These are phyloP conservation scores for Aurelia aurita DNA, from an alignment of 30 jellyfish, hydroid and myxozoan genomes.

Conservation along the genomic window DNA sequence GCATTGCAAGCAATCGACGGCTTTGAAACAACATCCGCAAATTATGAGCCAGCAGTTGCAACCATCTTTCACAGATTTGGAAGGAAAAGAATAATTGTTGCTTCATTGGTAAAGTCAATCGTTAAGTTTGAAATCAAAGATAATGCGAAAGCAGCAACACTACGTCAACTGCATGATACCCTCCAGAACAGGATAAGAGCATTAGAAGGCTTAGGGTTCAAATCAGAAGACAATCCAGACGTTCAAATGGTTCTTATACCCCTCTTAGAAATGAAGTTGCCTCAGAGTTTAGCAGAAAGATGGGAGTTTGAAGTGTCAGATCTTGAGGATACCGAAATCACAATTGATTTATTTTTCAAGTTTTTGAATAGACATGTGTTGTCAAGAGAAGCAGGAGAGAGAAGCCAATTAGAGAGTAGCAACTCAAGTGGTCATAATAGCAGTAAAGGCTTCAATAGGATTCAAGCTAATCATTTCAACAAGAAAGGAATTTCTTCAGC, in stretches of 20 bases:
- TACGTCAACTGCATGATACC: conserved; percentile 7
- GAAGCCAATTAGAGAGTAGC: not conserved
- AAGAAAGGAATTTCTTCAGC: conserved; percentile 3
- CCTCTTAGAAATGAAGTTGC: not conserved
- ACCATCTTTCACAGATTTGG: not conserved
- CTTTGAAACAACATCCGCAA: conserved; percentile 3
- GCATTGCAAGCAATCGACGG: not conserved
- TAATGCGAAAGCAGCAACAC: not conserved
- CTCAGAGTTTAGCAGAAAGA: not conserved
- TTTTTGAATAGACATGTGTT: not conserved
- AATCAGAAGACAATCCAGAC: not conserved
- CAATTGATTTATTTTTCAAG: not conserved
- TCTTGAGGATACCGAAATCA: not conserved
- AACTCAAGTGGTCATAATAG: not conserved
- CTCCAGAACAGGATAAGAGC: conserved; percentile 4
- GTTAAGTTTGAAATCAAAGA: not conserved
- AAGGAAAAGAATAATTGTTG: not conserved
- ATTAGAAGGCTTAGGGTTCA: not conserved
- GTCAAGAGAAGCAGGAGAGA: conserved; percentile 1
- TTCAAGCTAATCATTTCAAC: not conserved
- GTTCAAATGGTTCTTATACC: conserved; percentile 1
- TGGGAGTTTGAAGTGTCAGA: conserved; percentile 1
- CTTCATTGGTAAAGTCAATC: conserved; percentile 4
- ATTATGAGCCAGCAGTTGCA: not conserved
- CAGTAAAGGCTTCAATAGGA: not conserved